Percentiles rank a stretch among this genome's conserved stretches.
These are phyloP conservation scores for Pterocles burchelli DNA, from an alignment of 2,113 vertebrate species.

Conservation along the genomic window DNA sequence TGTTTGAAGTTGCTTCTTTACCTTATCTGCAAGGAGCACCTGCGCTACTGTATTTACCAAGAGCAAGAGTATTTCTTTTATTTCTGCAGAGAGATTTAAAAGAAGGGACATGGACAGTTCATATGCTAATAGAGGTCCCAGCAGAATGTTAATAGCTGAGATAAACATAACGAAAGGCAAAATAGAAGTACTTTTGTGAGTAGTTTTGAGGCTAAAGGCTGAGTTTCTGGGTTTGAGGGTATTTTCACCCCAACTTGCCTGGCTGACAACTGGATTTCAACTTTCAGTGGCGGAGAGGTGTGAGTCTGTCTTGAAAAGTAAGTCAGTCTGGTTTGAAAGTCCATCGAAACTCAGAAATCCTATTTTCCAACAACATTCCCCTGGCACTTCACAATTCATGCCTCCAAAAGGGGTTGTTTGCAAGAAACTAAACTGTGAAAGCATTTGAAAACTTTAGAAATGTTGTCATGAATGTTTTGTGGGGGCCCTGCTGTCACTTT, in stretches of 20 bases:
- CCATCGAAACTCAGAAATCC: slow-evolving; percentile 6
- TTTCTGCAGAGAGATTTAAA: slow-evolving; percentile 23
- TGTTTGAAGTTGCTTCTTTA: slow-evolving; percentile 26
- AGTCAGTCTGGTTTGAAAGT: not conserved
- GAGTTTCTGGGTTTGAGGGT: not conserved
- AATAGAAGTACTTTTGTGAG: not conserved
- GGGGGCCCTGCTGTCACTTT: not conserved
- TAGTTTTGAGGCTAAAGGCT: not conserved
- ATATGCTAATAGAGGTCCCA: not conserved
- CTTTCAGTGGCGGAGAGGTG: not conserved
- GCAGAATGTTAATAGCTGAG: not conserved
- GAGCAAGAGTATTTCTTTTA: slow-evolving; percentile 4
- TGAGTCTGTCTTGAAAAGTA: not conserved
- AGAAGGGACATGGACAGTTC: not conserved
- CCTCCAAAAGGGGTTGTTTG: not conserved
- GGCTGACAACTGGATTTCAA: not conserved
- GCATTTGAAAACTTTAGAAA: not conserved
- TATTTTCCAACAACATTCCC: not conserved
- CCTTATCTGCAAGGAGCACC: slow-evolving; percentile 48
- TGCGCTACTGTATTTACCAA: not conserved
- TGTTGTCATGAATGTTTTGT: not conserved
- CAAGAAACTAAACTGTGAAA: not conserved
- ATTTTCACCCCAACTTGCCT: not conserved
- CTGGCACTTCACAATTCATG: not conserved
- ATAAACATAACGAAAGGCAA: slow-evolving; percentile 1